Evolutionary conservation across 2,113 vertebrate species (phyloP), one percentile per base, ranked within the genome.

Genomic region (Prunella himalayana): DNA sequence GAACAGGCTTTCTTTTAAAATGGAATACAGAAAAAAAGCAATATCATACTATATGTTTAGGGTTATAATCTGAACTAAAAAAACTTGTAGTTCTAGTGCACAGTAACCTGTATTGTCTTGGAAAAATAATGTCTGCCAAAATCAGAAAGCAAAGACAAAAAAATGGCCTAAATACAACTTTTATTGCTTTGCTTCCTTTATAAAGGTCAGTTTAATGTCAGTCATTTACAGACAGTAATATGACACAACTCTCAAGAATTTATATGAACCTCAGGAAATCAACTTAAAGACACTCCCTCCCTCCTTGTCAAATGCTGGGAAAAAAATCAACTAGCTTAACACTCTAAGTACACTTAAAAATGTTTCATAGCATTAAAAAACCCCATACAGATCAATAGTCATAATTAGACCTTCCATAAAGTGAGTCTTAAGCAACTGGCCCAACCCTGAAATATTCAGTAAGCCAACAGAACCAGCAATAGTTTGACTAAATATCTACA

Each of bases 181-280:
- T 83, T 73, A 84, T 77, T 86, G 84, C 89, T 56, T 59, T 68
- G 19, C 37, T 82, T 78, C 35, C 79, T 79, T 93, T 93, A 66
- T 91, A 90, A 97, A 96, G 68, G 79, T 92, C 91, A 95, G 30
- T 63, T 83, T 78, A 92, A 93, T 75, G 73, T 90, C 90, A 97
- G 82, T 95, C 81, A 96, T 90, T 97, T 90, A 87, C 57, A 44
- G 81, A 76, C 44, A 83, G 65, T 44, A 73, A 70, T 41, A 90
- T 95, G 92, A 96, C 89, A 86, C 64, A 94, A 45, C 59, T 91
- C 90, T 77, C 35, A 95, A 90, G 71, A 96, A 97, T 88, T 90
- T 84, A 57, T 31, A 41, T 44, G 51, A 87, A 57, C 78, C 33
- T 60, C 60, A 72, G 51, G 33, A 82, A 68, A 33, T 41, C 10